A percentile compares a stretch with the other conserved stretches of the same genome.
Conservation (phyloP, 2,797 vertebrate genomes). For the Eidolon dupreanum region DNA sequence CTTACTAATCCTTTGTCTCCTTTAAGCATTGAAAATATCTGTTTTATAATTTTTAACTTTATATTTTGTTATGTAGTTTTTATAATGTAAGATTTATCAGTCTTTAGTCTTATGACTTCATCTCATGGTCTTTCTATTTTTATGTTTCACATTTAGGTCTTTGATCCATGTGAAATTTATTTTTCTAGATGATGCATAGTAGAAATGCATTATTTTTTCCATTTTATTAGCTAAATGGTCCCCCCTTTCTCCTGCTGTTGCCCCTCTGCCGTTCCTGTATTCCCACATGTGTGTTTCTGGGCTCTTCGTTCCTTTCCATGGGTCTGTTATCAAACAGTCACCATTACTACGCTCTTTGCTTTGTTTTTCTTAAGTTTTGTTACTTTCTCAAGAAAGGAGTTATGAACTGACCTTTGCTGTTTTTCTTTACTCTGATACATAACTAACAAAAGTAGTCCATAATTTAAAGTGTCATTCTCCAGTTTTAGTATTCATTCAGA, state of each 20-base stretch:
- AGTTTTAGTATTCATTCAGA: background rate
- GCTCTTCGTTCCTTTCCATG: background rate
- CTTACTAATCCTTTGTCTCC: background rate
- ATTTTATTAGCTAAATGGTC: background rate
- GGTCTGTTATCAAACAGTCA: background rate
- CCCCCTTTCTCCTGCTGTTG: background rate
- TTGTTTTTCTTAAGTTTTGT: background rate
- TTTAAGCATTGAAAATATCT: background rate
- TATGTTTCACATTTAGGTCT: background rate
- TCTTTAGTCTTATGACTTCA: background rate
- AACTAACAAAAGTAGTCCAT: background rate
- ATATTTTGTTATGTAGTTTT: background rate
- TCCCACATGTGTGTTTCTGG: background rate
- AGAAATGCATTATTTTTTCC: background rate
- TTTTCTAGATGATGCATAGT: background rate
- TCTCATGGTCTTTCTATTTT: background rate
- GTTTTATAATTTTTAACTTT: background rate
- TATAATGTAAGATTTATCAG: background rate
- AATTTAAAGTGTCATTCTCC: background rate
- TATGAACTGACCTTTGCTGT: background rate
- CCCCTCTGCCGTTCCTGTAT: fast-evolving
- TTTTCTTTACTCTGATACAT: background rate
- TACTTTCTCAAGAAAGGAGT: background rate
- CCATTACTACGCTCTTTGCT: fast-evolving
- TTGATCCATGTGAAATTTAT: background rate